Base-by-base conservation (phyloP, 2,888 invertebrate species). In the Pterostichus madidus region DNA sequence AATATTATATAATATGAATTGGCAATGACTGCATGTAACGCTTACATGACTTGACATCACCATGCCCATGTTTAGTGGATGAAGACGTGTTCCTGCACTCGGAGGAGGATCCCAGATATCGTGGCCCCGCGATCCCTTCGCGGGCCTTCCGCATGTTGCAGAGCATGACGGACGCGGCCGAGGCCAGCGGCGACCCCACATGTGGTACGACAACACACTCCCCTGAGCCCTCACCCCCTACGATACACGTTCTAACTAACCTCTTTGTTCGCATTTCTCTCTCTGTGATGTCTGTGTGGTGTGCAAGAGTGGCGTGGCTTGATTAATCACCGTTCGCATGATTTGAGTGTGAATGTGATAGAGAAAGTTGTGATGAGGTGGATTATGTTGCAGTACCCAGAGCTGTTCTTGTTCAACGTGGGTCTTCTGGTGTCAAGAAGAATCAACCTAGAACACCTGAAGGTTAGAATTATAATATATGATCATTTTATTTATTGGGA, bases 81-180 rank as follows among this genome's bases (percentile, higher is more conserved):
- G 91, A 91, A 81, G 92, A 92, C 68, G 88, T 88, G 84, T 92
- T 90, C 86, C 90, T 92, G 80, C 92, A 93, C 87, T 90, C 90
- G 86, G 92, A 92, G 86, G 90, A 91, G 85, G 93, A 93, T 87
- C 93, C 93, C 64, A 90, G 93, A 87, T 93, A 93, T 89, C 91
- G 92, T 83, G 93, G 93, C 59, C 90, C 92, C 44, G 91, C 92
- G 84, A 94, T 94, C 87, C 94, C 94, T 11, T 94, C 94, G 64
- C 92, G 93, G 87, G 93, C 94, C 85, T 95, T 94, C 89, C 91
- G 93, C 87, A 92, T 92, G 85, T 91, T 95, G 85, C 94, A 94
- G 89, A 92, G 91, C 84, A 93, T 94, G 92, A 93, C 93, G 35
- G 92, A 92, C 73, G 89, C 88, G 80, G 88, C 84, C 32, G 88